Percentiles rank a stretch among this genome's conserved stretches.
Conservation (phyloP, 2,113 vertebrate species). For the Toxostoma redivivum region DNA sequence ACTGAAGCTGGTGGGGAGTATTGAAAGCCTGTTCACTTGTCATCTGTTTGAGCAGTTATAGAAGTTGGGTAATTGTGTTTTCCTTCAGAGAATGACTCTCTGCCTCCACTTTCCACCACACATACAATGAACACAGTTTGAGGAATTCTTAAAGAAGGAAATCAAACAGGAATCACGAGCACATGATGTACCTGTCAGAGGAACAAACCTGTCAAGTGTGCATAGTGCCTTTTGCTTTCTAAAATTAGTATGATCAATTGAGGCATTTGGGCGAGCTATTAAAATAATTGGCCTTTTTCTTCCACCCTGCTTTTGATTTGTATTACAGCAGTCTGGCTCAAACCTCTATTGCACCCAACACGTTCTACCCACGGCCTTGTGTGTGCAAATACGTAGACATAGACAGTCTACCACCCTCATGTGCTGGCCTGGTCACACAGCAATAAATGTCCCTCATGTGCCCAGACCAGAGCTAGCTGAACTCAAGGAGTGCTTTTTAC, state of each 20-base stretch:
- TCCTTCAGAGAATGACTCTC: background rate
- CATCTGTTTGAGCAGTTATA: slow-evolving; percentile 31
- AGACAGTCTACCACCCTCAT: accelerated
- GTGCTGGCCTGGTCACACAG: background rate
- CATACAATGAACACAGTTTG: background rate
- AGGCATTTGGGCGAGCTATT: background rate
- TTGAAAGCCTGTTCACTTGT: slow-evolving; percentile 11
- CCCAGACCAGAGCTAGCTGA: background rate
- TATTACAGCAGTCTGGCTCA: background rate
- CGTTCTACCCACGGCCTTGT: background rate
- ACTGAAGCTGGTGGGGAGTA: background rate
- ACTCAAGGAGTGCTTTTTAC: background rate
- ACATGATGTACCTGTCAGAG: slow-evolving; percentile 22
- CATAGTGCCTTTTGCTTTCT: background rate
- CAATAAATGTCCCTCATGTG: background rate
- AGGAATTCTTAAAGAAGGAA: slow-evolving; percentile 8
- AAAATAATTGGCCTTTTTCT: background rate
- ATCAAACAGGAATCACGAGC: background rate
- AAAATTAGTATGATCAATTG: background rate
- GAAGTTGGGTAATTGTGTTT: slow-evolving; percentile 40
- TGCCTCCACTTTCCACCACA: background rate
- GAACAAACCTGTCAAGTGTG: slow-evolving; percentile 5
- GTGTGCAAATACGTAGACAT: background rate
- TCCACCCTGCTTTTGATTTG: background rate
- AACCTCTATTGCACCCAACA: background rate